Conservation (phyloP, 2,888 invertebrate genomes). For the Labia minor region DNA sequence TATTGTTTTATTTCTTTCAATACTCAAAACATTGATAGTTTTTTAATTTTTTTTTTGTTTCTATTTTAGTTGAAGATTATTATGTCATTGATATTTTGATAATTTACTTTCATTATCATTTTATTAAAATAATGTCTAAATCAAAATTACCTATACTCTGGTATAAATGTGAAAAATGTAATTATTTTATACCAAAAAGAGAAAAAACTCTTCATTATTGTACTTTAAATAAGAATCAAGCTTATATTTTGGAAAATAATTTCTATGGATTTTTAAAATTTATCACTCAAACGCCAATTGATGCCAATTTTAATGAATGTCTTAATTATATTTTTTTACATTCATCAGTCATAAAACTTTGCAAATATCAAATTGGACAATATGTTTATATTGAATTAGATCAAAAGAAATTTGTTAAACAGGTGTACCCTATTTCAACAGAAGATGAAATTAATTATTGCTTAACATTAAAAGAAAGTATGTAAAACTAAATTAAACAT, state of each 20-base stretch:
- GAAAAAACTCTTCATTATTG: background rate
- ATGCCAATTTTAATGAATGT: background rate
- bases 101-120: too few species aligned
- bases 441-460: background rate
- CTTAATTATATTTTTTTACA: background rate
- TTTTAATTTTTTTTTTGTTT: too few species aligned
- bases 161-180: background rate
- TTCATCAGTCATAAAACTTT: background rate
- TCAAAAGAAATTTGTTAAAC: background rate
- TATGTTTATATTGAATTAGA: background rate
- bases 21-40: too few species aligned
- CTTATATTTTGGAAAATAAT: background rate
- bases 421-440: background rate
- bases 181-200: background rate
- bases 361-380: background rate
- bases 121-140: background rate
- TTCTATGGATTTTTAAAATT: background rate
- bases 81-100: too few species aligned
- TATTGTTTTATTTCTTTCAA: too few species aligned
- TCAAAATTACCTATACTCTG: background rate
- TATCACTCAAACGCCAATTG: background rate
- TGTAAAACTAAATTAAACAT: background rate
- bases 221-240: background rate
- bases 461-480: background rate
- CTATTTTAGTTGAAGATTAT: too few species aligned